Evolutionary conservation across 2,797 vertebrate species (phyloP), one percentile per base, ranked within the genome.

Genomic region (Gallinago nigripennis): DNA sequence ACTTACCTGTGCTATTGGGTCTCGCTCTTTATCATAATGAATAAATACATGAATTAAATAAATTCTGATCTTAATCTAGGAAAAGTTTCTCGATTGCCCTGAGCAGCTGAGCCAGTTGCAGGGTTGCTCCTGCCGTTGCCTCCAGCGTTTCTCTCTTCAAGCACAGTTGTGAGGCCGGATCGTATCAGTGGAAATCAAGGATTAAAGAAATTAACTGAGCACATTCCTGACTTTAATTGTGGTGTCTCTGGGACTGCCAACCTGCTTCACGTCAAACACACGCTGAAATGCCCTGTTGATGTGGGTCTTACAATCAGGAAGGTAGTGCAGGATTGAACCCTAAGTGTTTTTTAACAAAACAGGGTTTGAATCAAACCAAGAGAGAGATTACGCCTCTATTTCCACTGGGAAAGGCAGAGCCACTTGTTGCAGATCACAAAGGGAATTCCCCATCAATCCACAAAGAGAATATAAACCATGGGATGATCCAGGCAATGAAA

Each of bases 41-140:
- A 94, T 54, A 92, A 90, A 92, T 60, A 71, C 48, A 90, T 35
- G 41, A 90, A 94, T 92, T 82, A 91, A 84, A 87, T 51, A 86
- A 75, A 88, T 94, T 91, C 85, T 94, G 91, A 96, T 97, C 87
- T 61, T 94, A 94, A 95, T 93, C 90, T 88, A 41, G 46, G 51
- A 30, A 58, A 64, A 84, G 37, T 50, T 70, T 71, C 69, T 45
- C 8, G 57, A 58, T 30, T 9, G 41, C n/a, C 33, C 57, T 24
- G 68, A 68, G 65, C 65, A 53, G 65, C 75, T 69, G 54, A 63
- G 63, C 25, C 65, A 80, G 76, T 63, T 71, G 65, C 60, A 21
- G 13, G 18, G 31, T 45, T 56, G 51, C 12, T 86, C 50, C 84
- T 72, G 57, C 48, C 19, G 9, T 2, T 11, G 66, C 80, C 77